A percentile compares a stretch with the other conserved stretches of the same genome.
Evolutionary conservation across 2,113 vertebrate genomes (phyloP).

Genomic region (Sceloporus tristichus): DNA sequence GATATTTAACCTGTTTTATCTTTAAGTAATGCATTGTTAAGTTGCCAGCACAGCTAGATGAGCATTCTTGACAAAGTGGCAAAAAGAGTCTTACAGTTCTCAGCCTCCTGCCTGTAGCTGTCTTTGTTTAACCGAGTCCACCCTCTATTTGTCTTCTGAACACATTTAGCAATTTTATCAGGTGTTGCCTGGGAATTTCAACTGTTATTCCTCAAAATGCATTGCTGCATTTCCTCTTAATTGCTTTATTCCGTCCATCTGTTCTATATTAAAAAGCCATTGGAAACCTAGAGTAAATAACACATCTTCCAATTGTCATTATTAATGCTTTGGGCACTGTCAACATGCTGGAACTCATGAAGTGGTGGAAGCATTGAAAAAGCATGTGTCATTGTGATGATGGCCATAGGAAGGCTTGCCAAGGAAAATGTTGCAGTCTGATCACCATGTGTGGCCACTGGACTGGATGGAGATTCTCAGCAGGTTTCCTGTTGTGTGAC

Average conservation of each 20-base stretch:
- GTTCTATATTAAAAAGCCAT: conserved; percentile 49
- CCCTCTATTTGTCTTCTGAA: neutral
- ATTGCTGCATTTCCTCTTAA: conserved; percentile 22
- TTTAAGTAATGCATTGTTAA: conserved; percentile 25
- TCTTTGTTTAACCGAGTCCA: neutral
- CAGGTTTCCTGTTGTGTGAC: neutral
- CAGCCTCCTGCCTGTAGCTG: neutral
- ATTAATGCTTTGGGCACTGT: conserved; percentile 56
- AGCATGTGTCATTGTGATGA: conserved; percentile 17
- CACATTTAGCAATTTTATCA: accelerated
- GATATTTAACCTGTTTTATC: neutral
- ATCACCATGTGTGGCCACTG: neutral
- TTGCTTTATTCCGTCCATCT: conserved; percentile 49
- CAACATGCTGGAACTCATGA: conserved; percentile 55
- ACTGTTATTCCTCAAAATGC: neutral
- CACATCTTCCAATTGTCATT: conserved; percentile 52
- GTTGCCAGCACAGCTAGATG: conserved; percentile 32
- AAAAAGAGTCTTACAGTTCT: conserved; percentile 35
- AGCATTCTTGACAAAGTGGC: conserved; percentile 33
- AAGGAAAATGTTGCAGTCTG: conserved; percentile 27
- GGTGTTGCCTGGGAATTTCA: neutral
- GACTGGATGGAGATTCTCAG: neutral
- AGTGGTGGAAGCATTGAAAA: conserved; percentile 59
- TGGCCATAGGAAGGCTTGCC: conserved; percentile 48
- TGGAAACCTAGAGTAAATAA: conserved; percentile 52